These are phyloP conservation scores for Adoxophyes honmai DNA, from an alignment of 1,140 invertebrate species.

Conservation along the genomic window DNA sequence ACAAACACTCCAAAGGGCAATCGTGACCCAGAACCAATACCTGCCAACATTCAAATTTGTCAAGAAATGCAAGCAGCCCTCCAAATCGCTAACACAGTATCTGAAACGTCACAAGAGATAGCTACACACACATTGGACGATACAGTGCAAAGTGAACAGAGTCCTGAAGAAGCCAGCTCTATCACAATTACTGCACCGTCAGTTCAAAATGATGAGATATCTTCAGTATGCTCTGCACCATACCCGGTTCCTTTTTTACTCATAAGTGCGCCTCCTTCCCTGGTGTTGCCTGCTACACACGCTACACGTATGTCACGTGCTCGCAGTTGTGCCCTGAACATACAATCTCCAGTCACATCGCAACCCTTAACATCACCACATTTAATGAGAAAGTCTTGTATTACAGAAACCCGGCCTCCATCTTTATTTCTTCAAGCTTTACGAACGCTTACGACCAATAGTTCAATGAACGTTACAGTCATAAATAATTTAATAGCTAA, in stretches of 20 bases:
- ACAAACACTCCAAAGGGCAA: background rate
- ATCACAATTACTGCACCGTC: background rate
- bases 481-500: slow-evolving; percentile 12
- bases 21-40: background rate
- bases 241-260: background rate
- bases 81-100: background rate
- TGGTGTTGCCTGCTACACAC: background rate
- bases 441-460: slow-evolving; percentile 50
- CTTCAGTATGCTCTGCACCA: background rate
- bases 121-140: slow-evolving; percentile 3
- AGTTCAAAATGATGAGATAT: background rate
- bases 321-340: background rate
- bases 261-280: background rate
- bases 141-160: background rate
- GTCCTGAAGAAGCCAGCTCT: background rate
- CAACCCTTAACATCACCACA: slow-evolving; percentile 25
- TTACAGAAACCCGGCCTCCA: slow-evolving; percentile 31
- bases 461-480: slow-evolving; percentile 21
- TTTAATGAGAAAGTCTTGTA: slow-evolving; percentile 16
- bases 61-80: background rate
- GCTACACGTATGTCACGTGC: background rate
- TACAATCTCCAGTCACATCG: background rate
- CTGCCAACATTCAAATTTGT: background rate
- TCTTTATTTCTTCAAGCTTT: slow-evolving; percentile 52
- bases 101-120: background rate